Percentiles rank a stretch among this genome's conserved stretches.
Evolutionary conservation across 2,888 invertebrate species (phyloP).

Genomic region (Formica aserva): DNA sequence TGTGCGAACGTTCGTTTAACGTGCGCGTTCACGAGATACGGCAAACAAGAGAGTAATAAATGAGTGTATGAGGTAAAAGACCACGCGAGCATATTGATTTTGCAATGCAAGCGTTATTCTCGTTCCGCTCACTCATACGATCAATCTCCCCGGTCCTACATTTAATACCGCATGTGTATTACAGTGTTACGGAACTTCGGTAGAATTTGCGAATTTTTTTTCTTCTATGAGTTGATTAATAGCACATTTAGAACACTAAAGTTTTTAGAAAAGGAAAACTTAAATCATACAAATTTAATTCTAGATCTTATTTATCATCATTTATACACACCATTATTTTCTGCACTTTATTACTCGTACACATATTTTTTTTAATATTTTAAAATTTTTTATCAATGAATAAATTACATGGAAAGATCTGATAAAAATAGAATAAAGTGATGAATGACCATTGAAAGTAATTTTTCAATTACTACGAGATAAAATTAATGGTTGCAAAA

Average conservation of each 20-base stretch:
- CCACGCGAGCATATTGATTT: constrained; percentile 49
- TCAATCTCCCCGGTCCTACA: constrained; percentile 39
- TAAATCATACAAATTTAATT: constrained; percentile 2
- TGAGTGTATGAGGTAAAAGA: constrained; percentile 39
- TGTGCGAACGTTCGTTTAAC: constrained; percentile 45
- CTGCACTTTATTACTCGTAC: neutral
- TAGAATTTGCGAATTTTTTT: constrained; percentile 3
- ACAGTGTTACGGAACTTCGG: neutral
- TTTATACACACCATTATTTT: neutral
- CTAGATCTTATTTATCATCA: neutral
- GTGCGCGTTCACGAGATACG: constrained; percentile 19
- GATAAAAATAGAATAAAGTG: neutral
- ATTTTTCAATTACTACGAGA: neutral
- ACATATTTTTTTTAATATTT: neutral
- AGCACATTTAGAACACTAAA: neutral
- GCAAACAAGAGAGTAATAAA: constrained; percentile 54
- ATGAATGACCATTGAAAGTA: neutral
- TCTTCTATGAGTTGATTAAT: neutral
- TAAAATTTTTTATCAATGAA: neutral
- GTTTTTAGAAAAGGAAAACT: neutral
- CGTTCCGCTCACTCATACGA: constrained; percentile 25
- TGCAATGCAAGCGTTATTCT: constrained; percentile 47
- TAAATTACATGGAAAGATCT: neutral
- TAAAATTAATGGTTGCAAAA: neutral
- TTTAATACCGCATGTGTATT: neutral